phyloP scores from a whole-genome alignment of 2,113 vertebrate genomes.

The Leptocoma aspasia region DNA sequence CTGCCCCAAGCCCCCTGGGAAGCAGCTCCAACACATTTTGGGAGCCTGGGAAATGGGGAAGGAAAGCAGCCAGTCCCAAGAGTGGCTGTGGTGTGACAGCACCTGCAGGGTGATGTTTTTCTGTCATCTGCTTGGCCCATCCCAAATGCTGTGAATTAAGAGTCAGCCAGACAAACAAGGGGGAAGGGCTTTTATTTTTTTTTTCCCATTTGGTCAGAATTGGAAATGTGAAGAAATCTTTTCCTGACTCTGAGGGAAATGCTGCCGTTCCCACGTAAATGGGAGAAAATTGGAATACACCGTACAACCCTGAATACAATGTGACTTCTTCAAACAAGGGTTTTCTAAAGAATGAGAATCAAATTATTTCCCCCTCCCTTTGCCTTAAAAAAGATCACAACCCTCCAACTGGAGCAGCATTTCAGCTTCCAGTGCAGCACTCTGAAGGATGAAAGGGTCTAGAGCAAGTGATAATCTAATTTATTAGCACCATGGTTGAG shows the following conservation, averaged over 20 bases:
- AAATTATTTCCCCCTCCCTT: background rate
- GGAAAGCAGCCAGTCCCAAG: background rate
- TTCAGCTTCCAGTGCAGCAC: background rate
- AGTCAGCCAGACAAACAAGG: background rate
- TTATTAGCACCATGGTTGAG: background rate
- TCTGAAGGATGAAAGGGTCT: background rate
- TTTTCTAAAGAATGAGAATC: background rate
- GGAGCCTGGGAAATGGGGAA: background rate
- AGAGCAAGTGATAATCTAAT: background rate
- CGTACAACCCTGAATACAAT: rapidly evolving
- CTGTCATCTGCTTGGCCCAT: background rate
- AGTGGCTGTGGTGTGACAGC: background rate
- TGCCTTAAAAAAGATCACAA: background rate
- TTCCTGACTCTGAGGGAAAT: background rate
- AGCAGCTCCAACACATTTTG: background rate
- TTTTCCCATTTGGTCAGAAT: background rate
- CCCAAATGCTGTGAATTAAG: background rate
- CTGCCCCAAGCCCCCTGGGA: background rate
- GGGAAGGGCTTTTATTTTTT: background rate
- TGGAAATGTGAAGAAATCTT: background rate
- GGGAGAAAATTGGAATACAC: background rate
- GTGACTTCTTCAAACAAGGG: background rate
- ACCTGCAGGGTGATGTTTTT: background rate
- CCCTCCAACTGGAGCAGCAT: background rate
- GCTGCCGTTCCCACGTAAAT: background rate